Base-by-base conservation (phyloP, 1,140 invertebrate species). In the Colletes latitarsis region DNA sequence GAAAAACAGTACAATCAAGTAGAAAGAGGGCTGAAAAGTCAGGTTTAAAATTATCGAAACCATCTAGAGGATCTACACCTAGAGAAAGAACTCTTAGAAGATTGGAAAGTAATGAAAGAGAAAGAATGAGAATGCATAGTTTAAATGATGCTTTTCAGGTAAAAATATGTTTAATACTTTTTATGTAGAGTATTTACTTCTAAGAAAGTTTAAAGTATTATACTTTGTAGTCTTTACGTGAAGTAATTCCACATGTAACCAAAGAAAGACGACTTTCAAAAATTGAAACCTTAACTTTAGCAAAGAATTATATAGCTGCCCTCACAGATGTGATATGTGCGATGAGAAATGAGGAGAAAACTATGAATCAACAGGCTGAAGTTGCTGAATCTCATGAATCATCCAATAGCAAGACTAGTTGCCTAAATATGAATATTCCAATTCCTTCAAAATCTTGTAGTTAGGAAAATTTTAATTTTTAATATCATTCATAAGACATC, bases 291-390 rank as follows among this genome's bases (percentile, higher is more conserved):
- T 93, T 98, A 72, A 98, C 97, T 4, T 93, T 98, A 90, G 98
- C 98, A 81, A 98, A 98, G 94, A 98, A 98, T 94, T 98, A 98
- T 92, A 98, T 98, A 85, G 98, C 98, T 94, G 97, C 98, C 1
- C 94, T 98, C 72, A 98, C 97, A 17, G 98, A 98, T 91, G 96
- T 97, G 67, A 97, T 98, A 89, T 97, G 96, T 90, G 95, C 95
- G 52, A 96, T 96, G 93, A 91, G 95, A 83, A 95, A 93, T 30
- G 95, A 96, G 43, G 92, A 94, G 43, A 88, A 89, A 55, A 76
- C 89, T 21, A 73, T 81, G 1, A 60, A 81, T 85, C 79, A 82
- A 63, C 77, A 87, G 62, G 82, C 55, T n/a, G 68, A 71, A 17
- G 76, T 66, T 21, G 62, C 70, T n/a, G 77, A 83, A 63, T 21